phyloP scores from a whole-genome alignment of 2,888 invertebrate genomes.

The Pterostichus madidus region DNA sequence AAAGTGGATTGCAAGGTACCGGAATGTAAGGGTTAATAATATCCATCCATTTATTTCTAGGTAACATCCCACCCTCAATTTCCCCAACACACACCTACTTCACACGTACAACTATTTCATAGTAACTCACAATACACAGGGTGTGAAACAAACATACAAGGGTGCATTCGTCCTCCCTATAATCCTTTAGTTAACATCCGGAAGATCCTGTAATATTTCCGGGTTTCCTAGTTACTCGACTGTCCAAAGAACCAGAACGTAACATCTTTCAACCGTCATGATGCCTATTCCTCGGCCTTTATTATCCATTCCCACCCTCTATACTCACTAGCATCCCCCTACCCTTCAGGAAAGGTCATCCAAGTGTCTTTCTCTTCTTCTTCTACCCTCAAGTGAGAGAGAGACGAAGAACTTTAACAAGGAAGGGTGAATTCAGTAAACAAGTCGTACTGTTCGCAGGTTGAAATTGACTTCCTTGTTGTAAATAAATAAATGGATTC shows the following conservation, averaged over 20 bases:
- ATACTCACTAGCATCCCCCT: background rate
- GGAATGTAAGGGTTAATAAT: too few species aligned
- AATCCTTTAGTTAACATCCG: background rate
- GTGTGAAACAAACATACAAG: too few species aligned
- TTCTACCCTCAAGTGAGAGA: background rate
- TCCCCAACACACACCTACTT: too few species aligned
- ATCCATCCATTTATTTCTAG: too few species aligned
- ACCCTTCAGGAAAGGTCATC: background rate
- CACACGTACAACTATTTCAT: too few species aligned
- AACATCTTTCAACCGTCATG: background rate
- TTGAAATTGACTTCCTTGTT: background rate
- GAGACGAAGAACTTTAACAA: background rate
- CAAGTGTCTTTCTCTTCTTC: background rate
- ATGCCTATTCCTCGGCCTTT: background rate
- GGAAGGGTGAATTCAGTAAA: background rate
- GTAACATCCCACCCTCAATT: too few species aligned
- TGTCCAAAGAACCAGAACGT: too few species aligned
- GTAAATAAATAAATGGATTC: constrained; percentile 24
- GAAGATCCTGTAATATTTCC: background rate
- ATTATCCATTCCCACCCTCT: background rate
- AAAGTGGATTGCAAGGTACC: too few species aligned
- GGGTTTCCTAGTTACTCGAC: background rate
- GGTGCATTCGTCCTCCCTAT: background rate
- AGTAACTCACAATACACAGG: too few species aligned
- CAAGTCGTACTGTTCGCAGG: background rate